Evolutionary conservation across 2,888 invertebrate genomes (phyloP), one percentile per base, ranked within the genome.

Genomic region (Chaitophorus viminalis): DNA sequence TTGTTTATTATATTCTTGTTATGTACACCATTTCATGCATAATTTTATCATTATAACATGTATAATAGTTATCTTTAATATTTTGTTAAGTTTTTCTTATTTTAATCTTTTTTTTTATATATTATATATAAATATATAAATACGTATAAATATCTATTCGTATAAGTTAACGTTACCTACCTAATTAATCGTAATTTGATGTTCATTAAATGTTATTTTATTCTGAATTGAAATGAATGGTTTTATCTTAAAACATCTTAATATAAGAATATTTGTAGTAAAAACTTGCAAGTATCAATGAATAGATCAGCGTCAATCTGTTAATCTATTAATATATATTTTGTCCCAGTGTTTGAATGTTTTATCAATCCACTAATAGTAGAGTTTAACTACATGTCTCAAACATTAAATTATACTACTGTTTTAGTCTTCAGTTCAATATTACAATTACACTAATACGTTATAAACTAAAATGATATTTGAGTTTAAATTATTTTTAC

Each of bases 121-220:
- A 78, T 60, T 52, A 52, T 36, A 29, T 68, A 31, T 77, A 70
- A 68, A 46, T 29, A 46, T 29, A 84, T 46, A 76, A 52, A 74
- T 60, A 75, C 18, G 60, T 79, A 84, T 76, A 76, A 14, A 84
- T 75, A 77, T 68, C n/a, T 85, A 85, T 77, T 76, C 31, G n/a
- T 78, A 72, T 78, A 86, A 77, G 70, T 78, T 78, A 78, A 78
- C 65, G 86, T 86, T 86, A 86, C 78, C 78, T 86, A 78, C 18
- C 77, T 85, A 79, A 86, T 39, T 86, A 86, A 75, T 86, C 70
- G 86, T 86, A 86, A 86, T 86, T 86, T 79, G 36, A 86, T 86
- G 86, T 86, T 86, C 78, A 86, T 78, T 86, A 86, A 86, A 86
- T 79, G 72, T 86, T 86, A 86, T 86, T 86, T 86, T 86, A 78